Evolutionary conservation across 1,140 invertebrate genomes (phyloP).

Genomic region (Trissolcus basalis): DNA sequence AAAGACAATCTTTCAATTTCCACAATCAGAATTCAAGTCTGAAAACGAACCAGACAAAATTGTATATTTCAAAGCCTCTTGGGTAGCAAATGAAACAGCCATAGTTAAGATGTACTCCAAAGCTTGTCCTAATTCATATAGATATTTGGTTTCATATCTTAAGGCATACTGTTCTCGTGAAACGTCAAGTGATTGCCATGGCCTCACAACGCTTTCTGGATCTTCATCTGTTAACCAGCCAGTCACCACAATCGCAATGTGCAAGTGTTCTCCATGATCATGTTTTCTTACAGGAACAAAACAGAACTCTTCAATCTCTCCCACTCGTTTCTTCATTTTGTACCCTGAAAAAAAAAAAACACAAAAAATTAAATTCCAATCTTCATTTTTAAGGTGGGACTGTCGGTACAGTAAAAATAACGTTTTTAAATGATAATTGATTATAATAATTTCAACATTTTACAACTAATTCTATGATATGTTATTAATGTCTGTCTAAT

Average conservation of each 20-base stretch:
- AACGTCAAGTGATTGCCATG: conserved; percentile 80
- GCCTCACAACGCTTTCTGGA: conserved; percentile 75
- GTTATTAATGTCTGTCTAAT: no score
- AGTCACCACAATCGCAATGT: conserved; percentile 82
- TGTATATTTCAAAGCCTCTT: conserved; percentile 86
- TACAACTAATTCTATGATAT: no score
- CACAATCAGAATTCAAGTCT: no score
- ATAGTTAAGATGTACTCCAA: conserved; percentile 81
- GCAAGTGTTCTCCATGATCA: conserved; percentile 74
- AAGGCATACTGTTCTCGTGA: conserved; percentile 84
- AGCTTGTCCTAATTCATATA: conserved; percentile 81
- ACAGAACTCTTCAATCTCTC: conserved; percentile 83
- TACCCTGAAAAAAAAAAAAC: conserved; percentile 74
- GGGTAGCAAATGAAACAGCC: conserved; percentile 82
- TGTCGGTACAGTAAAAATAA: no score
- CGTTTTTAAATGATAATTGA: no score
- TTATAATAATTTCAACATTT: no score
- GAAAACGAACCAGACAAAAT: conserved; percentile 79
- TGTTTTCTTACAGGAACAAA: conserved; percentile 78
- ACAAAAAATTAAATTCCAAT: no score
- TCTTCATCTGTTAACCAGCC: conserved; percentile 80
- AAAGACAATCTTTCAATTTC: no score
- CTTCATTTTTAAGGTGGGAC: no score
- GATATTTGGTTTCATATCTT: conserved; percentile 82
- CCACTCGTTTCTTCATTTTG: conserved; percentile 84